These are phyloP conservation scores for Phalacrocorax carbo DNA, from an alignment of 2,113 vertebrate genomes.

Conservation along the genomic window DNA sequence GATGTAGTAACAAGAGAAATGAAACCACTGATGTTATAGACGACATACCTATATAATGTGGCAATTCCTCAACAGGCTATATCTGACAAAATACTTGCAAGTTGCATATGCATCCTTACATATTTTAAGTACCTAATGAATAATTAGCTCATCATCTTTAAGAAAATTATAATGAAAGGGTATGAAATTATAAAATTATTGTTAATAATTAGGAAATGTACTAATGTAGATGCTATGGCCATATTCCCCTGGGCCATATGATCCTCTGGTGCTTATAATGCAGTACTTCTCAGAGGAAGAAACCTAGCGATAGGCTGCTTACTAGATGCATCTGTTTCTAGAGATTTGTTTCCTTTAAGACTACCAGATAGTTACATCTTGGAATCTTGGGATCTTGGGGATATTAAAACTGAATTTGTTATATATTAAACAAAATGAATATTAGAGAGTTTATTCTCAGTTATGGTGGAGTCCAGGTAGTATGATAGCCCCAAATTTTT, in stretches of 20 bases:
- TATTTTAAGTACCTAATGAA: neutral
- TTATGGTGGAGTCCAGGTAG: neutral
- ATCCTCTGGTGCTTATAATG: neutral
- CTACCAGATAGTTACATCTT: neutral
- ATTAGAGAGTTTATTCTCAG: neutral
- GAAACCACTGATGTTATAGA: neutral
- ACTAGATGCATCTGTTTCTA: neutral
- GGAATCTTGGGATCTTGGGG: neutral
- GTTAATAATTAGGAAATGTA: neutral
- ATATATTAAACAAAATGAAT: neutral
- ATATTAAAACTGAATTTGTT: neutral
- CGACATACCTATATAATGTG: neutral
- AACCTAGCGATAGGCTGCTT: neutral
- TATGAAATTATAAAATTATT: neutral
- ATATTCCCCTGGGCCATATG: neutral
- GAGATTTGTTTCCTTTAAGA: neutral
- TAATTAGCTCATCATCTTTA: neutral
- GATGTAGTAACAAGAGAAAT: neutral
- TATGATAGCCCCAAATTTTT: neutral
- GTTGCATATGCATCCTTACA: neutral
- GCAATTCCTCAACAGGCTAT: neutral
- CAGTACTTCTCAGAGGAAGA: neutral
- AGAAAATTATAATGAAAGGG: neutral
- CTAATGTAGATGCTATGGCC: neutral
- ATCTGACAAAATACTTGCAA: neutral